phyloP scores from a whole-genome alignment of 2,113 vertebrate genomes.

The Trogon melanurus region DNA sequence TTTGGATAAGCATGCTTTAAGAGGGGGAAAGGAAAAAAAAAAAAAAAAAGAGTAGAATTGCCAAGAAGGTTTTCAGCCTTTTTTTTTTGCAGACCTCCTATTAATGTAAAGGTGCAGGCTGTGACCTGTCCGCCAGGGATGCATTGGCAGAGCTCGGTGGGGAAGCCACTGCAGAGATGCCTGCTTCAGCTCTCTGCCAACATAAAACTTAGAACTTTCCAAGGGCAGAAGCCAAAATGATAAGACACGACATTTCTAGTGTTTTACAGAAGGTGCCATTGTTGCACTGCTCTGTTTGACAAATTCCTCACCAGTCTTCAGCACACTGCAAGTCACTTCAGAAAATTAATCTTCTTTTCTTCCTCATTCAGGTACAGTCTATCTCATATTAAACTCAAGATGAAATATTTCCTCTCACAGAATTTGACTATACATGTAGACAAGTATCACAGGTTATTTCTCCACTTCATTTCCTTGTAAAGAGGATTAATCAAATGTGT shows the following conservation, averaged over 20 bases:
- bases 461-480: neutral
- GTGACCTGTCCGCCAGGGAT: neutral
- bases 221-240: neutral
- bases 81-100: neutral
- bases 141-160: neutral
- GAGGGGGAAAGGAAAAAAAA: neutral
- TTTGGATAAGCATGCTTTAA: neutral
- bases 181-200: neutral
- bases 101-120: neutral
- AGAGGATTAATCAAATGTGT: neutral
- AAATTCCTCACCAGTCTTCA: neutral
- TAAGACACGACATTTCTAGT: neutral
- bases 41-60: neutral
- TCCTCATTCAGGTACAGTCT: neutral
- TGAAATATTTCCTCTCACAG: neutral
- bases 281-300: neutral
- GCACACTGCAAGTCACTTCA: neutral
- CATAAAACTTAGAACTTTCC: neutral
- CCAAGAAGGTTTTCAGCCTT: neutral
- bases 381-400: neutral
- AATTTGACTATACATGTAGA: neutral
- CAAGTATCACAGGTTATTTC: neutral
- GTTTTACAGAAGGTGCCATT: constrained; percentile 55
- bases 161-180: neutral
- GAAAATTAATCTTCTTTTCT: neutral